Evolutionary conservation across 2,888 invertebrate genomes (phyloP), one percentile per base, ranked within the genome.

Genomic region (Sinotaia quadrata): DNA sequence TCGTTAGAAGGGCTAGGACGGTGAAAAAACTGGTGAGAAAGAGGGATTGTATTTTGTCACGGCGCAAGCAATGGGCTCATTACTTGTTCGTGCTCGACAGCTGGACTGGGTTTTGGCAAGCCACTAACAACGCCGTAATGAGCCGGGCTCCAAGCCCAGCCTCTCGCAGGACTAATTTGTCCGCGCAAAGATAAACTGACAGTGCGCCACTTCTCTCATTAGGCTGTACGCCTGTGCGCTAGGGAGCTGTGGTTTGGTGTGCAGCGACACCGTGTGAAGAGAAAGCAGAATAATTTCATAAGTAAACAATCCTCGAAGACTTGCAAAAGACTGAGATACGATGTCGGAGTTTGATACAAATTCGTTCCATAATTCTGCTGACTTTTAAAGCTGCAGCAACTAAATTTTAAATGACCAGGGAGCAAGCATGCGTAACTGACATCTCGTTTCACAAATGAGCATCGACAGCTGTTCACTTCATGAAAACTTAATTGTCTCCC

Each of bases 131-230:
- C 56, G 31, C 58, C 4, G 63, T 58, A 63, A 69, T 27, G 58
- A 63, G 51, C n/a, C 33, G 12, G 51, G 34, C 34, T 18, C 31
- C 34, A 21, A 44, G 51, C 37, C 37, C 52, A 37, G 29, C 66
- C 60, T 59, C 69, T 65, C 65, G 5, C 18, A 18, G 69, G 69
- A 69, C 69, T 69, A 69, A 69, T 69, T 69, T 69, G 69, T 41
- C 51, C 65, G 69, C 65, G 69, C 51, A 69, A 69, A 69, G 69
- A 69, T 69, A 69, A 69, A 69, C 65, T 65, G 69, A 58, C 52
- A 58, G 49, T 41, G 69, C 57, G 69, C 51, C 63, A 59, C 49
- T 58, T 51, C 49, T 58, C 65, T 69, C 69, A 69, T 69, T 69
- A 69, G 15, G 47, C 47, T 7, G 21, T 8, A 41, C 41, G 47